Percentiles rank a stretch among this genome's conserved stretches.
Conservation (phyloP, 2,113 vertebrate genomes). For the Ranitomeya imitator region DNA sequence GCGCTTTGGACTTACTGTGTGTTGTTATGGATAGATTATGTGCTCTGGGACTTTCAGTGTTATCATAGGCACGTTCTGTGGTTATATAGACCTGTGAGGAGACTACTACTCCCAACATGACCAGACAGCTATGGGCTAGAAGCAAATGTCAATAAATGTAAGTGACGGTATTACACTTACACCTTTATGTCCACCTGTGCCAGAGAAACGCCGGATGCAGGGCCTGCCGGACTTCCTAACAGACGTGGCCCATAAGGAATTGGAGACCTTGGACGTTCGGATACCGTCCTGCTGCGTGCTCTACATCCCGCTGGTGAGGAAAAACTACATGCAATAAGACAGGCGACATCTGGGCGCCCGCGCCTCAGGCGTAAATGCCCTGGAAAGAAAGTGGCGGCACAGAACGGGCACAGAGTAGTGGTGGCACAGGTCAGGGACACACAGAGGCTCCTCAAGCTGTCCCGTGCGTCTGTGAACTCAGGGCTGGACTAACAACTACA, state of each 20-base stretch:
- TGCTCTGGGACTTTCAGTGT: too few species aligned
- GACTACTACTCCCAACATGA: too few species aligned
- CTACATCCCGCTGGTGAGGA: constrained; percentile 90
- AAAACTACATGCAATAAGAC: neutral
- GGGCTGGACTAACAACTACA: too few species aligned
- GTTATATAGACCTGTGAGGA: too few species aligned
- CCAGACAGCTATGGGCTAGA: too few species aligned
- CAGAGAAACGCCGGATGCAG: constrained; percentile 89
- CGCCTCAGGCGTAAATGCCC: neutral
- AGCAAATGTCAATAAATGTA: too few species aligned
- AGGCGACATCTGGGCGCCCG: neutral
- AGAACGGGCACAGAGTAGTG: neutral
- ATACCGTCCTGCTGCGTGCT: constrained; percentile 90
- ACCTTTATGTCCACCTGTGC: neutral
- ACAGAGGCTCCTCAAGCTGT: too few species aligned
- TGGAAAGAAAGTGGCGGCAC: neutral
- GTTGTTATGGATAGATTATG: too few species aligned
- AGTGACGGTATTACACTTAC: neutral
- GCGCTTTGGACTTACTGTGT: too few species aligned
- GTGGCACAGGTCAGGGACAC: too few species aligned
- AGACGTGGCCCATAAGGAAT: constrained; percentile 86
- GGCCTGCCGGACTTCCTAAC: constrained; percentile 92
- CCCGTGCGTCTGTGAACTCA: too few species aligned
- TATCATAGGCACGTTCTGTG: too few species aligned
- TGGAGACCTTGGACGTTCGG: constrained; percentile 81